Base-by-base conservation (phyloP, 2,888 invertebrate species). In the Pseudococcus viburni region DNA sequence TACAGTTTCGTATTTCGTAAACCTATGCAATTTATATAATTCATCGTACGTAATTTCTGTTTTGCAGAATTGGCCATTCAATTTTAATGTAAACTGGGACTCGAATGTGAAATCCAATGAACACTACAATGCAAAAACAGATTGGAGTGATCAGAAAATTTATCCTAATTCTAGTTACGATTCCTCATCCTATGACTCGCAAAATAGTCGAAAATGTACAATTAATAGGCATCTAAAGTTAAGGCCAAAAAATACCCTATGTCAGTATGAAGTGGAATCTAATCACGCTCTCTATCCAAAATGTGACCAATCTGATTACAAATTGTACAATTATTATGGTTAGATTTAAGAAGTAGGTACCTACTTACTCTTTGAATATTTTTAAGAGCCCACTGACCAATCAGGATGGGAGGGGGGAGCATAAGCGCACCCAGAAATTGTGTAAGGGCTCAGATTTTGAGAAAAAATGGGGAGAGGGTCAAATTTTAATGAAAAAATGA, bases 51-150 rank as follows among this genome's bases (percentile, higher is more conserved):
- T 33, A 33, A 33, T 33, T 33, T 3, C 26, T 33, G 1, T 33
- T 19, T 80, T 33, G n/a, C 83, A 87, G 87, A 87, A 77, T 51
- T 87, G 87, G 87, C 87, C 87, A 7, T 87, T 87, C 39, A 87
- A 87, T 80, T 87, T 87, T 55, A 68, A 87, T 68, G 77, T 80
- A 4, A 87, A 87, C 39, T 87, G 87, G 87, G 87, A 87, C 19
- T 46, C 80, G 46, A 80, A 80, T 80, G 12, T 19, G 3, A 80
- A 46, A 80, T n/a, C 17, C 12, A 80, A 80, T n/a, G 80, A 80
- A 42, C 80, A 80, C 19, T 80, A 15, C 8, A 42, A 42, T n/a
- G 11, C 42, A 19, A 80, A 80, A 80, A 5, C 80, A 19, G 42
- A 42, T 42, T 80, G 80, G 80, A 80, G 42, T 80, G 19, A n/a